phyloP scores from a whole-genome alignment of 2,888 invertebrate species.

The Yponomeuta malinellus region DNA sequence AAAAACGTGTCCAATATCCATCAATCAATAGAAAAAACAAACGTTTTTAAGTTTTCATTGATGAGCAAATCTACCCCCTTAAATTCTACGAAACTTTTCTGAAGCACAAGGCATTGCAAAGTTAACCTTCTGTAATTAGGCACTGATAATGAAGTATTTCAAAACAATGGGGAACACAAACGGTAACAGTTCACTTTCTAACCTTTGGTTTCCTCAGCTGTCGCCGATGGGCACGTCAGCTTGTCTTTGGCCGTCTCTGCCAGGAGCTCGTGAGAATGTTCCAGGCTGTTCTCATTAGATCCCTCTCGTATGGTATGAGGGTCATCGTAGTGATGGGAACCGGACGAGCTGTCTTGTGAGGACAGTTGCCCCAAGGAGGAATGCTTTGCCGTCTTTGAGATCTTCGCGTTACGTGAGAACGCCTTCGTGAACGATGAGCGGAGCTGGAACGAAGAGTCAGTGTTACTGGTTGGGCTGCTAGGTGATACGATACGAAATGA shows the following conservation, averaged over 20 bases:
- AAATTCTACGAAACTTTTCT: too few species aligned
- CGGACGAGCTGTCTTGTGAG: constrained; percentile 70
- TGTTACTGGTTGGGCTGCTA: constrained; percentile 15
- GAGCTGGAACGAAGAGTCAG: constrained; percentile 69
- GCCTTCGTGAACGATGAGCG: constrained; percentile 98
- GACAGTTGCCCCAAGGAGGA: constrained; percentile 70
- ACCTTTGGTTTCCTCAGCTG: constrained; percentile 68
- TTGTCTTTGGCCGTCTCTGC: constrained; percentile 33
- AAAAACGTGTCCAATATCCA: too few species aligned
- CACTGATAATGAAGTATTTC: neutral
- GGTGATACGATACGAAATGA: neutral
- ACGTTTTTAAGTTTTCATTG: too few species aligned
- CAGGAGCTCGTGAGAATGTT: constrained; percentile 68
- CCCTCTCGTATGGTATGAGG: constrained; percentile 71
- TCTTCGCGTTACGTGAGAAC: constrained; percentile 90
- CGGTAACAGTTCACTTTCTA: constrained; percentile 15
- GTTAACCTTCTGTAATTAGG: neutral
- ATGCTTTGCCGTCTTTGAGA: constrained; percentile 80
- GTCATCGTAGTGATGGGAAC: constrained; percentile 69
- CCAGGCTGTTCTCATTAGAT: constrained; percentile 71
- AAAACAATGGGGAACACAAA: neutral
- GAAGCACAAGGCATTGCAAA: neutral
- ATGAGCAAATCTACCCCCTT: too few species aligned
- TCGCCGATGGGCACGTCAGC: constrained; percentile 14
- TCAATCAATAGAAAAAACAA: too few species aligned